These are phyloP conservation scores for Zaprionus lineosus DNA, from an alignment of 2,888 invertebrate genomes.

Conservation along the genomic window DNA sequence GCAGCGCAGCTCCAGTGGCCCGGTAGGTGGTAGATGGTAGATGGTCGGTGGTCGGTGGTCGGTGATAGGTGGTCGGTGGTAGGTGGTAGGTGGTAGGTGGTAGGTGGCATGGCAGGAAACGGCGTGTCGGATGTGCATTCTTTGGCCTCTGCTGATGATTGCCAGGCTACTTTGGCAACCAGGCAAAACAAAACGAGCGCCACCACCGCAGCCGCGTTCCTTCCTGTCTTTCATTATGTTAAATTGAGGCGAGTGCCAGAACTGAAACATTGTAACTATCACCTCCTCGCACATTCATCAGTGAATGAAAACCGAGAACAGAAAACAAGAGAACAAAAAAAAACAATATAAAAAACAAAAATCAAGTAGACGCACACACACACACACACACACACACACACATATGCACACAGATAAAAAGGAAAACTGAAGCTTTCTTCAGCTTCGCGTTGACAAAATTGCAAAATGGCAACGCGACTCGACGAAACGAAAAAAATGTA, in stretches of 20 bases:
- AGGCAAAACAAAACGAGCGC: constrained; percentile 31
- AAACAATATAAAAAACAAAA: neutral
- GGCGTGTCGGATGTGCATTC: constrained; percentile 66
- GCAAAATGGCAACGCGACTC: constrained; percentile 37
- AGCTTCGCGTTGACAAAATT: constrained; percentile 58
- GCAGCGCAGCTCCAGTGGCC: constrained; percentile 22
- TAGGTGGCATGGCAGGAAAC: constrained; percentile 46
- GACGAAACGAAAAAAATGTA: constrained; percentile 15
- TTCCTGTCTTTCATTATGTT: constrained; percentile 53
- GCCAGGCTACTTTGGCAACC: constrained; percentile 38
- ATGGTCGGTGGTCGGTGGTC: too few relatives aligned
- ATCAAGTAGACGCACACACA: too few relatives aligned
- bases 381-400: too few relatives aligned
- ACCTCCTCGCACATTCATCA: constrained; percentile 53
- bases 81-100: constrained; percentile 13
- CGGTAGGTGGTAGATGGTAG: constrained; percentile 5
- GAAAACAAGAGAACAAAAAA: constrained; percentile 15
- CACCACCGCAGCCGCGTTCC: constrained; percentile 39
- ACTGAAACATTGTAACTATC: constrained; percentile 19
- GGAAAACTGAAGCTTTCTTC: constrained; percentile 22
- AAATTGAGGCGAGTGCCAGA: constrained; percentile 47
- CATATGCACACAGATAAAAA: neutral
- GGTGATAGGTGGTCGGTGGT: too few relatives aligned
- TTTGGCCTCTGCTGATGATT: constrained; percentile 41
- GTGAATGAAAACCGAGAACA: constrained; percentile 17